phyloP scores from a whole-genome alignment of 1,140 invertebrate species.

The Drosophila miranda region DNA sequence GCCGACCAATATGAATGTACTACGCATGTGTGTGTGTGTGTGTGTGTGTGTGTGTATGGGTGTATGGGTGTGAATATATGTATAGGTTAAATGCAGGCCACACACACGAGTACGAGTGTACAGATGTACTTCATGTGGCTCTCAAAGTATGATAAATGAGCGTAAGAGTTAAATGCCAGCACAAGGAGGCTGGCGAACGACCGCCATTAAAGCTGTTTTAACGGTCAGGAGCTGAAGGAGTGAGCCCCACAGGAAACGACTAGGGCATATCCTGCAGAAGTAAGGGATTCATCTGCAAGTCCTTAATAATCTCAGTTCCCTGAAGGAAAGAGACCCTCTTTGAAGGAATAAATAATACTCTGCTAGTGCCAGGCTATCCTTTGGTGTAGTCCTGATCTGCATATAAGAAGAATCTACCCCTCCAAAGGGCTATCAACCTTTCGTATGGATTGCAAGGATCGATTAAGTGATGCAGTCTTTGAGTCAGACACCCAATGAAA shows the following conservation, averaged over 20 bases:
- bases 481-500: too few species aligned
- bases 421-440: too few species aligned
- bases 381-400: too few species aligned
- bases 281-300: too few species aligned
- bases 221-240: slow-evolving; percentile 56
- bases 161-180: slow-evolving; percentile 71
- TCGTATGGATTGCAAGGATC: too few species aligned
- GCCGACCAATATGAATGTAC: slow-evolving; percentile 42
- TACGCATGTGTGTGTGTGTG: not conserved
- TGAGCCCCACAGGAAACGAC: slow-evolving; percentile 3
- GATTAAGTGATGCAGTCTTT: too few species aligned
- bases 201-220: slow-evolving; percentile 70
- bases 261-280: slow-evolving; percentile 4
- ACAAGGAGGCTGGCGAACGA: slow-evolving; percentile 59
- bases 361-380: too few species aligned
- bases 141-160: slow-evolving; percentile 77
- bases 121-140: slow-evolving; percentile 56
- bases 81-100: slow-evolving; percentile 49
- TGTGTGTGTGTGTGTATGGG: not conserved
- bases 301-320: too few species aligned
- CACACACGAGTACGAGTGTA: not conserved
- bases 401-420: too few species aligned
- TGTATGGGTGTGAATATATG: slow-evolving; percentile 1
- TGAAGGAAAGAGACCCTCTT: too few species aligned
- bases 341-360: too few species aligned